A percentile compares a stretch with the other conserved stretches of the same genome.
Conservation (phyloP, 1,140 invertebrate genomes). For the Drosophila melanogaster region DNA sequence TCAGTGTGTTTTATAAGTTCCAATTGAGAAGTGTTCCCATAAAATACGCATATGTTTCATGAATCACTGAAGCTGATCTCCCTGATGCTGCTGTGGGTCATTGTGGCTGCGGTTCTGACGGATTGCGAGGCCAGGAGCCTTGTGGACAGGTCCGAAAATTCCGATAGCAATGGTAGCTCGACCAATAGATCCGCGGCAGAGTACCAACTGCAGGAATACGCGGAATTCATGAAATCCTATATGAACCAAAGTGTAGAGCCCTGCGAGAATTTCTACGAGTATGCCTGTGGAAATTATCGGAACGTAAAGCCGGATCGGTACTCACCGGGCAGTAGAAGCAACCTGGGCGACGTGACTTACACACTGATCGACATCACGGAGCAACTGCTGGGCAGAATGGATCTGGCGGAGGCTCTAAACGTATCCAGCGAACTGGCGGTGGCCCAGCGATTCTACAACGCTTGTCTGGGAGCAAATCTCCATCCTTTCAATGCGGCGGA, state of each 20-base stretch:
- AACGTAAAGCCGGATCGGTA: slow-evolving; percentile 54
- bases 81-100: not conserved
- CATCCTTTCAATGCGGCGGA: slow-evolving; percentile 52
- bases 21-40: not conserved
- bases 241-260: slow-evolving; percentile 87
- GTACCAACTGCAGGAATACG: slow-evolving; percentile 82
- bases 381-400: slow-evolving; percentile 31
- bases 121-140: slow-evolving; percentile 1
- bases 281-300: slow-evolving; percentile 87
- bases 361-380: slow-evolving; percentile 49
- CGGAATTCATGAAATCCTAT: slow-evolving; percentile 82
- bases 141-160: not conserved
- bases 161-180: not conserved
- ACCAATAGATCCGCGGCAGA: not conserved
- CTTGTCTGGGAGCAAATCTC: slow-evolving; percentile 62
- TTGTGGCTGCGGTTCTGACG: not conserved
- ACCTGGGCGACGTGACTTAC: slow-evolving; percentile 56
- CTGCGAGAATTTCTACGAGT: slow-evolving; percentile 90
- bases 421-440: slow-evolving; percentile 54
- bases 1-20: not conserved
- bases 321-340: slow-evolving; percentile 46
- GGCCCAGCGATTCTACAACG: slow-evolving; percentile 65
- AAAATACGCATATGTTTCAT: not conserved
- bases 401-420: slow-evolving; percentile 43
- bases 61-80: too few species aligned